Conservation (phyloP, 2,888 invertebrate genomes). For the Macropis europaea region DNA sequence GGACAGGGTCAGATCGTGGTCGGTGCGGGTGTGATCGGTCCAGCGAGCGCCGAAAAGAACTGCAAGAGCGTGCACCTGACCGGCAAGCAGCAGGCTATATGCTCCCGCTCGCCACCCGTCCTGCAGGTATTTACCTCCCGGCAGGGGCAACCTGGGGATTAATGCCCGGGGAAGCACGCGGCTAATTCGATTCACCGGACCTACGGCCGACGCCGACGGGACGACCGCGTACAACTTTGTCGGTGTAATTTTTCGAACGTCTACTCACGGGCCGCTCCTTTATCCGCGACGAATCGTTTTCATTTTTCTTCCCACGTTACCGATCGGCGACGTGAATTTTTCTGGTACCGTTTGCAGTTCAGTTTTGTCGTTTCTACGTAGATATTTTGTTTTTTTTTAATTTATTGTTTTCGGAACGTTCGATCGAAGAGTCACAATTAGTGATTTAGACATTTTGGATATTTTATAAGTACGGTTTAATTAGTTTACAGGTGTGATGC, state of each 20-base stretch:
- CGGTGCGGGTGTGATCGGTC: conserved; percentile 77
- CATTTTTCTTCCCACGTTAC: conserved; percentile 14
- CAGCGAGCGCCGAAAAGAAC: conserved; percentile 77
- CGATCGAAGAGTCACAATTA: too few relatives aligned
- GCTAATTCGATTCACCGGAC: conserved; percentile 59
- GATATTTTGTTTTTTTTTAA: too few relatives aligned
- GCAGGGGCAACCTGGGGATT: conserved; percentile 50
- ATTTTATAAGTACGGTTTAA: too few relatives aligned
- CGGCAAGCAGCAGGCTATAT: conserved; percentile 77
- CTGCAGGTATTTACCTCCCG: conserved; percentile 73
- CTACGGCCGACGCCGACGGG: conserved; percentile 17
- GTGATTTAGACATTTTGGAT: too few relatives aligned
- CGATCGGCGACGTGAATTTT: too few relatives aligned
- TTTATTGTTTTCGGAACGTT: too few relatives aligned
- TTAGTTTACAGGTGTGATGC: too few relatives aligned
- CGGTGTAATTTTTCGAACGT: conserved; percentile 12
- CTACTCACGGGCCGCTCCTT: background rate
- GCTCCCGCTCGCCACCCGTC: conserved; percentile 76
- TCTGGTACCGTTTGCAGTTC: too few relatives aligned
- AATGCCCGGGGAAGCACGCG: conserved; percentile 61
- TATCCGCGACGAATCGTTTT: conserved; percentile 13
- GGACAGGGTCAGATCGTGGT: conserved; percentile 67
- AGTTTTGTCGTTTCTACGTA: too few relatives aligned
- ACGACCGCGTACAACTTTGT: conserved; percentile 6
- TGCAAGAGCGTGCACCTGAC: conserved; percentile 78